Percentiles rank a stretch among this genome's conserved stretches.
These are phyloP conservation scores for Nansenia antarctica DNA, from an alignment of 2,113 vertebrate species.

Conservation along the genomic window DNA sequence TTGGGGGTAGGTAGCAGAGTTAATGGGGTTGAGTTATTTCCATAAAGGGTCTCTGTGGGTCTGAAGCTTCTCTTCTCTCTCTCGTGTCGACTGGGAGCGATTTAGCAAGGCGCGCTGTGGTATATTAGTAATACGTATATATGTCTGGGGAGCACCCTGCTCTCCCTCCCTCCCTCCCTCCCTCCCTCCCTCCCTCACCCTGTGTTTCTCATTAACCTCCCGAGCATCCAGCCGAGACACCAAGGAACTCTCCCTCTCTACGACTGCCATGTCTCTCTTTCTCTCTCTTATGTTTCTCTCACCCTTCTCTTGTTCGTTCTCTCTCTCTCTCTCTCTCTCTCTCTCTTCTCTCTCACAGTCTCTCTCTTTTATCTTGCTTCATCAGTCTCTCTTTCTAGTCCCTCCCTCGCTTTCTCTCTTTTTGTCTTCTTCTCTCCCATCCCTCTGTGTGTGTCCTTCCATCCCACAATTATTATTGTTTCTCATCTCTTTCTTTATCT, in stretches of 20 bases:
- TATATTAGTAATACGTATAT: conserved; percentile 76
- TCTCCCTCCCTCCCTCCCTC: too few relatives aligned
- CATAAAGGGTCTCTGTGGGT: conserved; percentile 76
- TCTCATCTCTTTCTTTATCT: conserved; percentile 3
- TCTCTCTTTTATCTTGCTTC: too few relatives aligned
- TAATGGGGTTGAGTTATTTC: conserved; percentile 79
- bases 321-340: too few relatives aligned
- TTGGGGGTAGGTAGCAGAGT: conserved; percentile 62
- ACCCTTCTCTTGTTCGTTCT: too few relatives aligned
- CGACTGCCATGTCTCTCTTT: not conserved
- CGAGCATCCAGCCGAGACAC: conserved; percentile 62
- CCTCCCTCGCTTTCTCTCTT: conserved; percentile 21
- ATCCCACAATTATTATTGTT: too few relatives aligned
- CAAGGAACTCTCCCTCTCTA: conserved; percentile 7
- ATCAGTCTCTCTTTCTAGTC: too few relatives aligned
- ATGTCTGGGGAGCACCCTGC: conserved; percentile 73
- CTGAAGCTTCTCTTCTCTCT: conserved; percentile 66
- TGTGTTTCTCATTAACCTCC: too few relatives aligned
- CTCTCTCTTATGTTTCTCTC: conserved; percentile 23
- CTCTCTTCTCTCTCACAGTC: too few relatives aligned
- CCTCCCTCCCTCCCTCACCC: too few relatives aligned
- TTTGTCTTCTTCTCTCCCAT: too few relatives aligned
- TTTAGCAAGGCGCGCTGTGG: conserved; percentile 65
- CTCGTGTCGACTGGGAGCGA: conserved; percentile 71
- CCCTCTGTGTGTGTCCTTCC: too few relatives aligned